Evolutionary conservation across 2,113 vertebrate genomes (phyloP).

Genomic region (Scartelaos histophorus): DNA sequence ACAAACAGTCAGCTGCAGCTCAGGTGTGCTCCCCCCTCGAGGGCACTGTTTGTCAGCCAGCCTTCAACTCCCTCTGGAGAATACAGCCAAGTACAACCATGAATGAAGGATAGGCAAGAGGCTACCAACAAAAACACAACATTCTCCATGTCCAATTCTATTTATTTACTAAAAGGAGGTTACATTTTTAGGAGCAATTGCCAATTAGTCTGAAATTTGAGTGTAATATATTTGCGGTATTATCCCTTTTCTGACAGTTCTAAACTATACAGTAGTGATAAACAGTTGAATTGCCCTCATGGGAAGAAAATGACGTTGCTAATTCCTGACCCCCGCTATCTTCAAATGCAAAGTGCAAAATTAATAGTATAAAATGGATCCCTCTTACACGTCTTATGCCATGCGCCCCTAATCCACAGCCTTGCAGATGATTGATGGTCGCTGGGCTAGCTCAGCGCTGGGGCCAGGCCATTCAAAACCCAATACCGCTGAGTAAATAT

Average conservation of each 20-base stretch:
- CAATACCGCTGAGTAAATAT: slow-evolving; percentile 70
- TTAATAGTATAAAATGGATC: no score
- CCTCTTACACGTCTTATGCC: slow-evolving; percentile 4
- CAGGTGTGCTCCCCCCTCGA: slow-evolving; percentile 48
- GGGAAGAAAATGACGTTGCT: no score
- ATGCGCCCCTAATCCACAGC: slow-evolving; percentile 7
- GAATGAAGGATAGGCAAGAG: neutral
- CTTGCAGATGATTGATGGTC: slow-evolving; percentile 41
- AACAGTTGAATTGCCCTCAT: no score
- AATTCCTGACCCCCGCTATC: neutral
- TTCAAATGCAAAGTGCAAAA: no score
- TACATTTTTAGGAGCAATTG: neutral
- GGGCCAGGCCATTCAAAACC: slow-evolving; percentile 46
- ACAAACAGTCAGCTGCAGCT: slow-evolving; percentile 59
- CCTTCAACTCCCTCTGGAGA: slow-evolving; percentile 38
- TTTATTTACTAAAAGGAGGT: neutral
- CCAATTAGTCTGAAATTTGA: neutral
- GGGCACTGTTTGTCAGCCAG: slow-evolving; percentile 60
- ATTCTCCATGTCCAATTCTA: neutral
- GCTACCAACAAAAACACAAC: neutral
- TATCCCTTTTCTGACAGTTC: neutral
- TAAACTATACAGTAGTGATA: no score
- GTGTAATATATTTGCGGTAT: neutral
- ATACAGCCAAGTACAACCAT: slow-evolving; percentile 54
- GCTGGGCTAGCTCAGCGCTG: slow-evolving; percentile 42